These are phyloP conservation scores for Muscicapa striata DNA, from an alignment of 2,797 vertebrate species.

Conservation along the genomic window DNA sequence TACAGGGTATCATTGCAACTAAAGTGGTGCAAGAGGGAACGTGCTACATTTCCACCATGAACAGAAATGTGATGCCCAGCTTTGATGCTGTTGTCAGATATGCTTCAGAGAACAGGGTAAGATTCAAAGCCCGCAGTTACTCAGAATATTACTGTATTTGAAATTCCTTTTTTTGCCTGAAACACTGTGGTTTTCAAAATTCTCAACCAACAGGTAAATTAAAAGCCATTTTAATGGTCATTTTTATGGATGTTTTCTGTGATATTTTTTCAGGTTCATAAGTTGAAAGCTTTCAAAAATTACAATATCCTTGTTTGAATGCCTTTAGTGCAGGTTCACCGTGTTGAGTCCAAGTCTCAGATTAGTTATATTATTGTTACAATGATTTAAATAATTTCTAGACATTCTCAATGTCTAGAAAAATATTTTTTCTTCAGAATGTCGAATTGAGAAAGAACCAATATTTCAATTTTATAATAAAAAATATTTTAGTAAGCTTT, in stretches of 20 bases:
- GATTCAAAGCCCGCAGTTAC: neutral
- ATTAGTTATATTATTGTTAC: neutral
- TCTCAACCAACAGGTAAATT: neutral
- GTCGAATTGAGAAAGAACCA: neutral
- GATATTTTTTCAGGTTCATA: neutral
- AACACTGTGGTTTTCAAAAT: neutral
- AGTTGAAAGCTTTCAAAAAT: neutral
- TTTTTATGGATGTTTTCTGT: neutral
- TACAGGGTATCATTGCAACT: constrained; percentile 63
- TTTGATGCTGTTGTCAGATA: constrained; percentile 12
- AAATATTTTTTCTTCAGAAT: neutral
- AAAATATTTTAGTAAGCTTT: neutral
- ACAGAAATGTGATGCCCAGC: constrained; percentile 51
- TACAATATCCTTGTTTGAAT: neutral
- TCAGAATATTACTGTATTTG: neutral
- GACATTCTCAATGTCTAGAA: neutral
- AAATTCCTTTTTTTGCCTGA: neutral
- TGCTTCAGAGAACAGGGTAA: constrained; percentile 62
- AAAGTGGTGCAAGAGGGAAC: constrained; percentile 4
- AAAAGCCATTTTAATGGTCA: neutral
- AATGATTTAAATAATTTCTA: neutral
- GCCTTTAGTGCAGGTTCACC: neutral
- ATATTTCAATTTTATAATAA: no score
- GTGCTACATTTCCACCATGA: constrained; percentile 69
- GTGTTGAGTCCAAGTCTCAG: neutral